A percentile compares a stretch with the other conserved stretches of the same genome.
phyloP scores from a whole-genome alignment of 2,797 vertebrate genomes.

The Furcifer pardalis region DNA sequence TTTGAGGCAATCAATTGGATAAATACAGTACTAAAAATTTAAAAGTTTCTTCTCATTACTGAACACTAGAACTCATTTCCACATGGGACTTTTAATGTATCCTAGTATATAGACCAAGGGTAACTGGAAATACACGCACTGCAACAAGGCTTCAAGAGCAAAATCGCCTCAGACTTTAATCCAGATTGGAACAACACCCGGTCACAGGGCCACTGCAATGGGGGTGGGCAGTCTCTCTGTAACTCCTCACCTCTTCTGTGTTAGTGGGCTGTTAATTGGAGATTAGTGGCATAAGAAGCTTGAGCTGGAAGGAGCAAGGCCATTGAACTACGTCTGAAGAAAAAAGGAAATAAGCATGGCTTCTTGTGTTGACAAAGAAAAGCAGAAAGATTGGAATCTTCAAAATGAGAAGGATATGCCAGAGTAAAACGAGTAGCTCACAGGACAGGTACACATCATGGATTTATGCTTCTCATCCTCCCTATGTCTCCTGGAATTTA shows the following conservation, averaged over 20 bases:
- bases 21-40: no score
- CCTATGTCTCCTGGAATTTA: no score
- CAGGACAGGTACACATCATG: not conserved
- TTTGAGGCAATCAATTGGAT: no score
- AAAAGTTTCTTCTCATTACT: no score
- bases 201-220: constrained; percentile 62
- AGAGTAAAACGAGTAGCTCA: not conserved
- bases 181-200: constrained; percentile 57
- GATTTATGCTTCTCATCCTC: not conserved
- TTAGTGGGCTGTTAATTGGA: constrained; percentile 64
- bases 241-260: constrained; percentile 60
- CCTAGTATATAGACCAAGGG: constrained; percentile 35
- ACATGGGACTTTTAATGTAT: not conserved
- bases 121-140: constrained; percentile 58
- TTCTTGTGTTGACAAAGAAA: not conserved
- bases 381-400: not conserved
- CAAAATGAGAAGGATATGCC: not conserved
- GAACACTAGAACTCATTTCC: no score
- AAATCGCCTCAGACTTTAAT: constrained; percentile 67
- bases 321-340: constrained; percentile 28
- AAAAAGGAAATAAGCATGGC: constrained; percentile 39
- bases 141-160: constrained; percentile 58
- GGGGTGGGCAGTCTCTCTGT: constrained; percentile 31
- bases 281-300: constrained; percentile 58
- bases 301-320: constrained; percentile 50